These are phyloP conservation scores for Crotalus helleri DNA, from an alignment of 2,113 vertebrate genomes.

Conservation along the genomic window DNA sequence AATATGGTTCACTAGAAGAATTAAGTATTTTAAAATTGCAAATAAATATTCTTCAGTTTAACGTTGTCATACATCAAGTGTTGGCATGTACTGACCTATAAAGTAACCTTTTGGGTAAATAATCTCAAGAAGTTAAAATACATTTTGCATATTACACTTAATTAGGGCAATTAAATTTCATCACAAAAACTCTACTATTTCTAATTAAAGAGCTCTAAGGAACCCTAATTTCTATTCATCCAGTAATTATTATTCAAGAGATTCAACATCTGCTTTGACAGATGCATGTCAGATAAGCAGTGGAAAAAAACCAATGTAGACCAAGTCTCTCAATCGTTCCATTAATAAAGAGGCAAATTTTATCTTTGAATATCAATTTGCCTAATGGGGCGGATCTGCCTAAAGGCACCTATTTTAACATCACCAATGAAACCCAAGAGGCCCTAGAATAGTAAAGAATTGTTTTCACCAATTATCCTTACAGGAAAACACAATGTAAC, in stretches of 20 bases:
- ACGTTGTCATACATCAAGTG: constrained; percentile 40
- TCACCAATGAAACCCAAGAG: background rate
- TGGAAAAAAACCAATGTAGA: background rate
- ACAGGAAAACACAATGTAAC: background rate
- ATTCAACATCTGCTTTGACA: background rate
- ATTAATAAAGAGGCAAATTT: background rate
- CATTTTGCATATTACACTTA: background rate
- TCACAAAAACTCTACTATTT: background rate
- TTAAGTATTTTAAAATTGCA: constrained; percentile 57
- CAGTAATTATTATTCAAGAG: background rate
- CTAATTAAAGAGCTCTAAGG: constrained; percentile 3
- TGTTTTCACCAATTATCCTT: background rate
- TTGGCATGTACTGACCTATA: constrained; percentile 40
- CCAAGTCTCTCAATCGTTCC: background rate
- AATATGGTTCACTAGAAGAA: constrained; percentile 50
- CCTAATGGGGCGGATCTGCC: no score
- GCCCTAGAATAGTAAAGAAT: background rate
- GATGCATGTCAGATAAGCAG: background rate
- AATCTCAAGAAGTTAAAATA: constrained; percentile 23
- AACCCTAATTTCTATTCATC: background rate
- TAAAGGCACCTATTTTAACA: background rate
- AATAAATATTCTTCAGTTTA: constrained; percentile 33
- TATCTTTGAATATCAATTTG: background rate
- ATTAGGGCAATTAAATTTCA: background rate
- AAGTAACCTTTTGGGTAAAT: constrained; percentile 45